Evolutionary conservation across 2,797 vertebrate genomes (phyloP).

Genomic region (Oryzias dopingdopingensis): DNA sequence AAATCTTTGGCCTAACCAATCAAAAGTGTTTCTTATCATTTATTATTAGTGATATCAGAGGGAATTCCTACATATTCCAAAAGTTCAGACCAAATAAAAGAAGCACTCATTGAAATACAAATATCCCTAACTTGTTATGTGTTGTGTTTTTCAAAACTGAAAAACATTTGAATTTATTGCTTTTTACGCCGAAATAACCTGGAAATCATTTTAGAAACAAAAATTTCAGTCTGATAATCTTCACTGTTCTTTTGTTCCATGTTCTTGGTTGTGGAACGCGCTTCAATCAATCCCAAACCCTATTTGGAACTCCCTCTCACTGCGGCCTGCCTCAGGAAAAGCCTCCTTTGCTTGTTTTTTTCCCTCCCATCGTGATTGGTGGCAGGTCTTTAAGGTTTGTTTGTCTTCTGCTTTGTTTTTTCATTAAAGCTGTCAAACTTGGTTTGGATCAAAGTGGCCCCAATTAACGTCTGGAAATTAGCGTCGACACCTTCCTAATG

Average conservation of each 20-base stretch:
- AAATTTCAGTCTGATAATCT: neutral
- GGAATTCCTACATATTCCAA: too few relatives aligned
- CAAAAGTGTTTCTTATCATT: too few relatives aligned
- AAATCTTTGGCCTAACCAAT: too few relatives aligned
- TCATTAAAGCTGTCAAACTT: constrained; percentile 72
- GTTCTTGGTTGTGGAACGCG: constrained; percentile 11
- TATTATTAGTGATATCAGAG: too few relatives aligned
- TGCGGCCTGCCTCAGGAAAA: constrained; percentile 44
- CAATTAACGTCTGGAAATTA: constrained; percentile 62
- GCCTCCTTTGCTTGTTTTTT: constrained; percentile 50
- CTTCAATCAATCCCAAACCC: constrained; percentile 52
- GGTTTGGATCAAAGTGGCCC: constrained; percentile 67
- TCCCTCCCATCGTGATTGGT: constrained; percentile 38
- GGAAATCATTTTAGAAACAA: too few relatives aligned
- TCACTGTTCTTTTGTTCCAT: constrained; percentile 13
- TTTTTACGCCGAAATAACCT: too few relatives aligned
- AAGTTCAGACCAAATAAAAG: too few relatives aligned
- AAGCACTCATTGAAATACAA: too few relatives aligned
- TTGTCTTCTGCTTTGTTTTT: constrained; percentile 69
- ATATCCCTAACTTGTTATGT: too few relatives aligned
- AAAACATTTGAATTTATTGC: too few relatives aligned
- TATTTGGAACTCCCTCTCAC: constrained; percentile 54
- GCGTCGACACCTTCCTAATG: constrained; percentile 62
- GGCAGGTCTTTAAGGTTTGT: constrained; percentile 61
- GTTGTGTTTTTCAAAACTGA: too few relatives aligned